These are phyloP conservation scores for Trogon surrucura DNA, from an alignment of 2,113 vertebrate species.

Conservation along the genomic window DNA sequence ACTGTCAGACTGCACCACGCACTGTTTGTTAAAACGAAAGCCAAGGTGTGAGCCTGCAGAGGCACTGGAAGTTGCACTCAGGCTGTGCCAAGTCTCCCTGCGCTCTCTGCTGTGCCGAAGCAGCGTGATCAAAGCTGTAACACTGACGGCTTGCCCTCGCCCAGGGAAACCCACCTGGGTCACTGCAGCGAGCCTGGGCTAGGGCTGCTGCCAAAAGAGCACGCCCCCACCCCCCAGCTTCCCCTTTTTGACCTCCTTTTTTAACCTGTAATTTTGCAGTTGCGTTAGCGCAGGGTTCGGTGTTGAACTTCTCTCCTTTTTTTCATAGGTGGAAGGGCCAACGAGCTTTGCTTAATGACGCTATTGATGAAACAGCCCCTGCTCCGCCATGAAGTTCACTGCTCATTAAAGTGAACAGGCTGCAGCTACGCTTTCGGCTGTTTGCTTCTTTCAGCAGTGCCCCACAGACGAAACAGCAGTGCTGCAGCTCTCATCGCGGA, in stretches of 20 bases:
- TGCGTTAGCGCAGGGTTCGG: not conserved
- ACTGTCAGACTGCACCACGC: not conserved
- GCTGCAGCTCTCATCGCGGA: not conserved
- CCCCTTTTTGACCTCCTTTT: not conserved
- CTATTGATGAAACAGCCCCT: not conserved
- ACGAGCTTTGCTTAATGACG: not conserved
- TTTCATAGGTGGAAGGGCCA: not conserved
- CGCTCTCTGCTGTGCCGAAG: not conserved
- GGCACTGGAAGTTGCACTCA: not conserved
- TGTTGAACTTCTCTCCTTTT: not conserved
- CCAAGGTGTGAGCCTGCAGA: not conserved
- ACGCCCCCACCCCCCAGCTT: not conserved
- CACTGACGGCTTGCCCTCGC: accelerated
- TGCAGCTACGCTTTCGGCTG: not conserved
- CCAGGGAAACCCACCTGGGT: not conserved
- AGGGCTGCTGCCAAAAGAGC: not conserved
- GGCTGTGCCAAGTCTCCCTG: not conserved
- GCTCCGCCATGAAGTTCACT: not conserved
- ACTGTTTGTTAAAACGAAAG: not conserved
- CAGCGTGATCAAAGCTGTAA: not conserved
- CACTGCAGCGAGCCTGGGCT: not conserved
- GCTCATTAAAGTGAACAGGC: not conserved
- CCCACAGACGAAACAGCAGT: not conserved
- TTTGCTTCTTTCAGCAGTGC: not conserved
- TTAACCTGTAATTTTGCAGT: not conserved